Evolutionary conservation across 2,113 vertebrate genomes (phyloP), one percentile per base, ranked within the genome.

Genomic region (Periophthalmodon schlosseri): DNA sequence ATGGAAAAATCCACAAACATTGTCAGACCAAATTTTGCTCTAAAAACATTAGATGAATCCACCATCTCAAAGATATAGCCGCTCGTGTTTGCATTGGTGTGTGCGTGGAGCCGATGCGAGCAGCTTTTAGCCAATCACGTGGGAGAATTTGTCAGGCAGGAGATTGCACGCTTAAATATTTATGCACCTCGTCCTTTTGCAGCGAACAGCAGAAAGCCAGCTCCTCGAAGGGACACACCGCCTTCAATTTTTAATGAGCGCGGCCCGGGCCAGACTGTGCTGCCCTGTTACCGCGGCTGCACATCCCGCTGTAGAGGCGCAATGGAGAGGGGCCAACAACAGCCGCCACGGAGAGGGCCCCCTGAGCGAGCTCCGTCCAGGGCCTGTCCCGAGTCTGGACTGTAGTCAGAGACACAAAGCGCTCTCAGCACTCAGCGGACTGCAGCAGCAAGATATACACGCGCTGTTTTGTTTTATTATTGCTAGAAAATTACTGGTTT

Each of bases 101-200:
- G 72, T 84, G 86, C 86, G 88, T 72, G 86, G 72, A 84, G 88
- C 83, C 85, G 88, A 88, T 81, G 85, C 78, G 77, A 89, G 85
- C 72, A 0, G 74, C 87, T 92, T 93, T 92, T 87, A 91, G 73
- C 93, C 92, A 94, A 94, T 94, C 94, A 94, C 86, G 91, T 88
- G 93, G 91, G 87, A 92, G 93, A 94, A 93, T 93, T 94, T 94
- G 93, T 94, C 93, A 94, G 94, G 93, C 93, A 94, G 93, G 93
- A 95, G 93, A 95, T 95, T 95, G 93, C 92, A 88, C 89, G 93
- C 83, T 94, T 72, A 94, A 95, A 94, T 94, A 95, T 95, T 95
- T 92, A 95, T 95, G 91, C 44, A 1, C 60, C 52, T 60, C 75
- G 57, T 54, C 82, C 73, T 73, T 86, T 84, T 57, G 75, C 77